Evolutionary conservation across 2,113 vertebrate genomes (phyloP).

Genomic region (Alces alces): DNA sequence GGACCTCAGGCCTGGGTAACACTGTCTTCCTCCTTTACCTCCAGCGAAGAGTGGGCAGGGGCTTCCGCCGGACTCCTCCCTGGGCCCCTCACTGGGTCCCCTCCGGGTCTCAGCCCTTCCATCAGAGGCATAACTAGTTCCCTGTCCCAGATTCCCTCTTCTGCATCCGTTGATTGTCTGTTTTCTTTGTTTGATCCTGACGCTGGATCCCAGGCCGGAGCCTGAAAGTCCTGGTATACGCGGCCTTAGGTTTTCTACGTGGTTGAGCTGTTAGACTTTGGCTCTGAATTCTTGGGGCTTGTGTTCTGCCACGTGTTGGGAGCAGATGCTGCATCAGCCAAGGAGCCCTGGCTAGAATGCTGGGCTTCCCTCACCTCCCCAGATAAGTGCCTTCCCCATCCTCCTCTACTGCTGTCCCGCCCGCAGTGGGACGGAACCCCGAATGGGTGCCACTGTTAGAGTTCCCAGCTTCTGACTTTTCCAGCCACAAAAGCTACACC

Average conservation of each 20-base stretch:
- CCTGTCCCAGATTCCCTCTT: not conserved
- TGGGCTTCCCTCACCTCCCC: not conserved
- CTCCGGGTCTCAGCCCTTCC: not conserved
- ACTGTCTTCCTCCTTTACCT: not conserved
- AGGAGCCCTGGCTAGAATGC: not conserved
- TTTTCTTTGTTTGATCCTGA: not conserved
- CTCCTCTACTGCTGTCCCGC: fast-evolving
- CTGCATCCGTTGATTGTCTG: not conserved
- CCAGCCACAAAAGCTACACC: not conserved
- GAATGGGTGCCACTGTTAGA: fast-evolving
- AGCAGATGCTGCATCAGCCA: not conserved
- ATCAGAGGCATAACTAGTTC: not conserved
- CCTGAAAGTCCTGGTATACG: too few species aligned
- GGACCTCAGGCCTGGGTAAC: not conserved
- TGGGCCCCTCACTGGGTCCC: not conserved
- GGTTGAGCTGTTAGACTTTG: not conserved
- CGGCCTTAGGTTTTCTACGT: not conserved
- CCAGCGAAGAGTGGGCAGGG: not conserved
- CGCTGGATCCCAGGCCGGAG: not conserved
- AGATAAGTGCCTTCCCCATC: too few species aligned
- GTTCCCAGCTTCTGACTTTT: not conserved
- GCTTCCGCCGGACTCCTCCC: not conserved
- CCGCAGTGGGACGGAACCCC: not conserved
- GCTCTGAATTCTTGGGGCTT: not conserved
- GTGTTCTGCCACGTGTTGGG: not conserved